Evolutionary conservation across 2,797 vertebrate genomes (phyloP).

Genomic region (Martes flavigula): DNA sequence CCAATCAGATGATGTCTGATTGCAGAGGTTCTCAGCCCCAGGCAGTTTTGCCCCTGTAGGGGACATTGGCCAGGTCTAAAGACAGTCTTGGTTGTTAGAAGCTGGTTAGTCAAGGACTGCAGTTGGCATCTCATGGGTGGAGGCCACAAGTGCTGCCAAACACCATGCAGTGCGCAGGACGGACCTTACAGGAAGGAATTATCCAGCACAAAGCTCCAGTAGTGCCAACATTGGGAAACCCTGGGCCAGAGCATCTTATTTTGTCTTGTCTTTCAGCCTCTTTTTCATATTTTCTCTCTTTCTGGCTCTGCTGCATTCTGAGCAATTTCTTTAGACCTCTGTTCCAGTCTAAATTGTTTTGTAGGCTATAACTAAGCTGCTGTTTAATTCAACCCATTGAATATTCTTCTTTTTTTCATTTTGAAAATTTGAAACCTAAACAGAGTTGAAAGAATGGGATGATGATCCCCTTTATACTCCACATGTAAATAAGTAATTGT

Average conservation of each 20-base stretch:
- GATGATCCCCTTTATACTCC: not conserved
- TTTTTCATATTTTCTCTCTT: not conserved
- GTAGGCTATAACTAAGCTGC: not conserved
- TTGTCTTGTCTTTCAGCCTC: not conserved
- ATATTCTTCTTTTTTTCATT: not conserved
- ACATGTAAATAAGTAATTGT: not conserved
- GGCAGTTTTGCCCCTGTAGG: not conserved
- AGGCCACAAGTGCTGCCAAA: not conserved
- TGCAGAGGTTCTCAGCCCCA: not conserved
- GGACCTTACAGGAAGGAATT: too few relatives aligned
- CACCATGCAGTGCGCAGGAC: rapidly evolving
- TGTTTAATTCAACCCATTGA: not conserved
- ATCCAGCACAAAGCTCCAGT: too few relatives aligned
- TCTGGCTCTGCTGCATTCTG: not conserved
- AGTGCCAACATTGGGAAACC: not conserved
- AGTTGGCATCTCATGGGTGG: too few relatives aligned
- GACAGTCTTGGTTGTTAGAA: not conserved
- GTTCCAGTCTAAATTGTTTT: not conserved
- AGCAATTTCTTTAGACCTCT: not conserved
- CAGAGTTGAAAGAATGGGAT: not conserved
- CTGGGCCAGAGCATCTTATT: not conserved
- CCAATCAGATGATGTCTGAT: not conserved
- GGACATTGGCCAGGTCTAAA: not conserved
- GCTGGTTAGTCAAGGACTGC: not conserved
- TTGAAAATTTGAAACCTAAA: not conserved